Evolutionary conservation across 2,113 vertebrate genomes (phyloP).

Genomic region (Carollia perspicillata): DNA sequence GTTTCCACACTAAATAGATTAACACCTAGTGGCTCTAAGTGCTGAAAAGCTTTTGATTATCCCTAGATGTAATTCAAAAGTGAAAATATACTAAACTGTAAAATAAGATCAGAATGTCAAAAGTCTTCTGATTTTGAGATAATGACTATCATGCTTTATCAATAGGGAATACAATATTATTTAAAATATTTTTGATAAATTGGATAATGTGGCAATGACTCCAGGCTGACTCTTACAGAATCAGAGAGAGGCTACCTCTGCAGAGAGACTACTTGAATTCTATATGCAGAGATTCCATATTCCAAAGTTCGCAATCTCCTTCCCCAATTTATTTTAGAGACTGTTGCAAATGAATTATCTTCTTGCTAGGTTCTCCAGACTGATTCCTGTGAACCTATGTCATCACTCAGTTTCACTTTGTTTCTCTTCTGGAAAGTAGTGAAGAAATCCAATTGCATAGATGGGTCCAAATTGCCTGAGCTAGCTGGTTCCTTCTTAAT

Average conservation of each 20-base stretch:
- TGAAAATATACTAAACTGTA: conserved; percentile 20
- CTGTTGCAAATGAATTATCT: neutral
- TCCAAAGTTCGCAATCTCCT: neutral
- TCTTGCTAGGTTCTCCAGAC: neutral
- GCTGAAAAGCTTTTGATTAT: conserved; percentile 9
- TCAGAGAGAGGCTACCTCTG: neutral
- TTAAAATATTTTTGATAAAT: neutral
- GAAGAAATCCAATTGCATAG: neutral
- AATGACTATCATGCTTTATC: neutral
- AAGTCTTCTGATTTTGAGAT: conserved; percentile 12
- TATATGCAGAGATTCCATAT: neutral
- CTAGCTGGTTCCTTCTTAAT: conserved; percentile 13
- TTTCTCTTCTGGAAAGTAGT: conserved; percentile 11
- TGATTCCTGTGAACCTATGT: neutral
- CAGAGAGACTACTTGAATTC: neutral
- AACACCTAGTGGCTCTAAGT: neutral
- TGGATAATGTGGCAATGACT: neutral
- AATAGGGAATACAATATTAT: conserved; percentile 14
- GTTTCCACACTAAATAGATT: neutral
- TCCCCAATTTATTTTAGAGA: conserved; percentile 23
- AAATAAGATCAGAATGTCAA: neutral
- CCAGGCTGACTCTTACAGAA: neutral
- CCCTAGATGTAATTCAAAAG: neutral
- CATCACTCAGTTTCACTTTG: neutral
- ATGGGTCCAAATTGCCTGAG: neutral